Evolutionary conservation across 2,113 vertebrate genomes (phyloP).

Genomic region (Syngnathoides biaculeatus): DNA sequence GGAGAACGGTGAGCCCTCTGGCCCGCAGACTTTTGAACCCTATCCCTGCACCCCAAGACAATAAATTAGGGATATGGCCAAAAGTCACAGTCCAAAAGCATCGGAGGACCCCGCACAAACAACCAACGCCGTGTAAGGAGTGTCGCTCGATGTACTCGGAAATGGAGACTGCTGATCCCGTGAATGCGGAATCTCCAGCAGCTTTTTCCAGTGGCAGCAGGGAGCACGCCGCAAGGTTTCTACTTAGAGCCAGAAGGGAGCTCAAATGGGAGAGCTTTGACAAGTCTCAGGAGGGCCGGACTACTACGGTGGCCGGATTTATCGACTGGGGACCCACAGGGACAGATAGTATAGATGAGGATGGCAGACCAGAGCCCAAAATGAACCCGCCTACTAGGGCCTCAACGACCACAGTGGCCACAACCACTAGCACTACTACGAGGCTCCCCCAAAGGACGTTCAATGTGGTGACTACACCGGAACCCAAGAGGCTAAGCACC

Average conservation of each 20-base stretch:
- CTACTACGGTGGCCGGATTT: slow-evolving; percentile 76
- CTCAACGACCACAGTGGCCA: slow-evolving; percentile 60
- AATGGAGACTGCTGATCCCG: slow-evolving; percentile 41
- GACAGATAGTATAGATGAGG: slow-evolving; percentile 63
- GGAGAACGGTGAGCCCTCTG: slow-evolving; percentile 69
- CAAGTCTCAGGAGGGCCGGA: slow-evolving; percentile 71
- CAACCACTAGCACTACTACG: slow-evolving; percentile 63
- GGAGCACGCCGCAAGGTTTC: slow-evolving; percentile 45
- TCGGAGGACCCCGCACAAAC: slow-evolving; percentile 49
- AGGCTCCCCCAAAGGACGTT: slow-evolving; percentile 70
- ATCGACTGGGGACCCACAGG: slow-evolving; percentile 81
- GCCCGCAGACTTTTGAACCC: slow-evolving; percentile 60
- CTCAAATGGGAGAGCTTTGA: slow-evolving; percentile 69
- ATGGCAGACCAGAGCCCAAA: slow-evolving; percentile 55
- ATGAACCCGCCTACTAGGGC: slow-evolving; percentile 61
- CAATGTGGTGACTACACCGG: slow-evolving; percentile 63
- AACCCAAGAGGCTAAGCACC: slow-evolving; percentile 70
- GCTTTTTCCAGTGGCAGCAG: slow-evolving; percentile 45
- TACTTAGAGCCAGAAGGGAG: slow-evolving; percentile 70
- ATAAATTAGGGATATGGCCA: slow-evolving; percentile 38
- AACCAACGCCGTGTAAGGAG: slow-evolving; percentile 52
- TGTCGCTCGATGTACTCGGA: slow-evolving; percentile 59
- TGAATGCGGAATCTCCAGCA: slow-evolving; percentile 37
- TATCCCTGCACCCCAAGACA: slow-evolving; percentile 49
- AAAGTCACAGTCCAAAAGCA: slow-evolving; percentile 56